These are phyloP conservation scores for Xenotilapia caudafasciata DNA, from an alignment of 2,113 vertebrate species.

Conservation along the genomic window DNA sequence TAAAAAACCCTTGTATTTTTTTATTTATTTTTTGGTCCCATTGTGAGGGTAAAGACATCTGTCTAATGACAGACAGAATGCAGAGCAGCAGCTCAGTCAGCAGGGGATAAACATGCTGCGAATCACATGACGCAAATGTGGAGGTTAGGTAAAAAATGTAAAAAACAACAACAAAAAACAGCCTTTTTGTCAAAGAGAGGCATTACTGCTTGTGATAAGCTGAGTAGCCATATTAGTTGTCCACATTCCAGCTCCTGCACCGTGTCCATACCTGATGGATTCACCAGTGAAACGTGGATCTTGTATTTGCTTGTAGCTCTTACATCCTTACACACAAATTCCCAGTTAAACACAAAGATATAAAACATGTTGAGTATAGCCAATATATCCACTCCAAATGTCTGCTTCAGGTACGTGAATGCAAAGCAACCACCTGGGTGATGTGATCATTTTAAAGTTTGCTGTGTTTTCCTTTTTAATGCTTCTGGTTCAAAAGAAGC, in stretches of 20 bases:
- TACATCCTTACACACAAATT: not conserved
- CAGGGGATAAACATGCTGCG: not conserved
- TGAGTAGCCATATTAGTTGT: not conserved
- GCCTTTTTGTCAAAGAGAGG: not conserved
- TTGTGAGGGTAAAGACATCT: not conserved
- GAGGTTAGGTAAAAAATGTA: not conserved
- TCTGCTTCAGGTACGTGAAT: not conserved
- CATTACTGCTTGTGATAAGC: not conserved
- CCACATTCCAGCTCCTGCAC: not conserved
- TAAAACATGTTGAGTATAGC: not conserved
- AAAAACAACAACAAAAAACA: not conserved
- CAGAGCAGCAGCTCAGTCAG: not conserved
- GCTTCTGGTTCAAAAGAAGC: not conserved
- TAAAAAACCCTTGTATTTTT: not conserved
- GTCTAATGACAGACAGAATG: not conserved
- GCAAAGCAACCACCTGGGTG: accelerated
- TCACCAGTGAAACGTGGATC: not conserved
- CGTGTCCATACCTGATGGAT: not conserved
- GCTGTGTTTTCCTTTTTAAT: not conserved
- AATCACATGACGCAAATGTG: not conserved
- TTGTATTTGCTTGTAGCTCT: not conserved
- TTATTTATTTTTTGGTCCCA: not conserved
- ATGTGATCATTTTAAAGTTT: not conserved
- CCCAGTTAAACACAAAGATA: not conserved
- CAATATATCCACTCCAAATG: not conserved